These are phyloP conservation scores for Saccostrea echinata DNA, from an alignment of 1,140 invertebrate species.

Conservation along the genomic window DNA sequence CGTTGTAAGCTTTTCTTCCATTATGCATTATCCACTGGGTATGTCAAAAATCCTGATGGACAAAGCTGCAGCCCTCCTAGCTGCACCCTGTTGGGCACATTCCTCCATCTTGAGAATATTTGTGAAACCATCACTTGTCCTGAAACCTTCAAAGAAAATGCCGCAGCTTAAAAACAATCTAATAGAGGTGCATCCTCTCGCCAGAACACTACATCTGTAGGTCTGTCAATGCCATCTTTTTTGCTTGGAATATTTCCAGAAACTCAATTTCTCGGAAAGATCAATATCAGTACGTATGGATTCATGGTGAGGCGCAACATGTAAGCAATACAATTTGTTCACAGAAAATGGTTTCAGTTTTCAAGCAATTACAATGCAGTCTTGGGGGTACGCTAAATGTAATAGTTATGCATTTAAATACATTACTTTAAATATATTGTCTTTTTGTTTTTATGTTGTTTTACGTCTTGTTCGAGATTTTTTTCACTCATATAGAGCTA, in stretches of 20 bases:
- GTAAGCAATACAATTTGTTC: slow-evolving; percentile 37
- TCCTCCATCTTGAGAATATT: slow-evolving; percentile 47
- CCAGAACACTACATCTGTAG: slow-evolving; percentile 24
- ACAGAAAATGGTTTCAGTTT: too few species aligned
- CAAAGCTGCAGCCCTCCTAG: slow-evolving; percentile 41
- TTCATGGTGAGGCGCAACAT: slow-evolving; percentile 49
- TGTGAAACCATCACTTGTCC: slow-evolving; percentile 36
- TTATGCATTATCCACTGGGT: slow-evolving; percentile 41
- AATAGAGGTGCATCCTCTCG: not conserved
- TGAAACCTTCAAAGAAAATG: not conserved
- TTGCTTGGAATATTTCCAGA: slow-evolving; percentile 46
- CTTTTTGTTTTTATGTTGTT: too few species aligned
- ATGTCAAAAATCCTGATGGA: slow-evolving; percentile 54
- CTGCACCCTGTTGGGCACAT: slow-evolving; percentile 58
- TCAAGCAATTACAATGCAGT: too few species aligned
- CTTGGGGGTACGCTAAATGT: too few species aligned
- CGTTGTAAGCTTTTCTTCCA: too few species aligned
- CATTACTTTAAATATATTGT: too few species aligned
- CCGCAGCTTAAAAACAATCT: too few species aligned
- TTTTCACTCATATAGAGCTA: too few species aligned
- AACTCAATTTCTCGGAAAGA: not conserved
- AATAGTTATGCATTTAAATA: too few species aligned
- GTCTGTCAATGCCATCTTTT: slow-evolving; percentile 12
- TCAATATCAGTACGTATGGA: slow-evolving; percentile 37
- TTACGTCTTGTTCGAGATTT: too few species aligned